Conservation (phyloP, 1,140 invertebrate species). For the Araneus ventricosus region DNA sequence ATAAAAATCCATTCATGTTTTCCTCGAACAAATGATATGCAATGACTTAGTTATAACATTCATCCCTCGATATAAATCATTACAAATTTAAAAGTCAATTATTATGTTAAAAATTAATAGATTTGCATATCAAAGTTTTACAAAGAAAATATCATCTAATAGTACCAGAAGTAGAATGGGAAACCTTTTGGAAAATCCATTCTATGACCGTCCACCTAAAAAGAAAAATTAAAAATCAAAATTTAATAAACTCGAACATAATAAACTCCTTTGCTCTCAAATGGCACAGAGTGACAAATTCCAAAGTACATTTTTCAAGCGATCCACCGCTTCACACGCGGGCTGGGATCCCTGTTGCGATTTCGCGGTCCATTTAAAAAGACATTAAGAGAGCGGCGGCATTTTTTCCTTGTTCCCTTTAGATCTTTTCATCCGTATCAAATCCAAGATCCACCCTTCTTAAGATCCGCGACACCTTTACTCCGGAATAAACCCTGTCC, state of each 20-base stretch:
- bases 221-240: background rate
- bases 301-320: background rate
- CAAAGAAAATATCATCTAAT: no score
- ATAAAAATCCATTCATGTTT: no score
- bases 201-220: background rate
- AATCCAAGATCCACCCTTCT: background rate
- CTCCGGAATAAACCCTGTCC: background rate
- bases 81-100: no score
- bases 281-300: background rate
- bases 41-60: no score
- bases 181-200: background rate
- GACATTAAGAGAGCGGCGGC: background rate
- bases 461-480: background rate
- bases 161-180: background rate
- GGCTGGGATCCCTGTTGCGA: background rate
- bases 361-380: constrained; percentile 1
- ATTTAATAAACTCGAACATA: background rate
- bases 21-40: no score
- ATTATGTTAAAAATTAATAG: no score
- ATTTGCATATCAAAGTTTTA: no score
- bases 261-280: background rate
- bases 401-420: background rate
- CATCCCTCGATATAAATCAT: no score
- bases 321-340: background rate
- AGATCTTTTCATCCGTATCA: background rate